Evolutionary conservation across 2,113 vertebrate genomes (phyloP), one percentile per base, ranked within the genome.

Genomic region (Oncorhynchus gorbuscha): DNA sequence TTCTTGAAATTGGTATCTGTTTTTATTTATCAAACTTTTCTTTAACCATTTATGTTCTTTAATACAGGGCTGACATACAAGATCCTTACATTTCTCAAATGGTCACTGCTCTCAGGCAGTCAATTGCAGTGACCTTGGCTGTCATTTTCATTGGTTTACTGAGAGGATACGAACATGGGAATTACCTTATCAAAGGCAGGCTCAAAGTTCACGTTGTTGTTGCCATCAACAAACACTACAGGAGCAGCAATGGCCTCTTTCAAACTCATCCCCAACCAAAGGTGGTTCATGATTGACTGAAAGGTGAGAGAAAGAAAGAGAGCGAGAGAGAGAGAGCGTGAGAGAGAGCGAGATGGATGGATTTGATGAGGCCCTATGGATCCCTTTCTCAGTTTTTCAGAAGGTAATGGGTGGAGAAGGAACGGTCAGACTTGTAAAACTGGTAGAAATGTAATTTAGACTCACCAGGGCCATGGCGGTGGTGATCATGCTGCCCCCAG

Each of bases 401-500:
- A 18, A 3, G 55, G 55, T 20, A 16, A 58, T 58, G 18, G 59
- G 18, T 62, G 3, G 18, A 62, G 59, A 22, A 22, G n/a, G 12
- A 22, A 62, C 18, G 0, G 18, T 62, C n/a, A 22, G 20, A 62
- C 59, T 8, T 62, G 59, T 62, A 20, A 45, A 32, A 39, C 9
- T 45, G 30, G 16, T 28, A 5, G n/a, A 69, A 35, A 45, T 9
- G 8, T 2, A 30, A 79, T 71, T 8, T 3, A n/a, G 8, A 79
- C 89, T 91, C 88, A 99, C 97, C 94, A 93, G 88, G 45, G 93
- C 92, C 49, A 96, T 91, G 0, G 94, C 94, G 1, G 95, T 79
- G 73, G 92, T 83, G 22, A 99, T 99, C 80, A 94, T 72, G 48
- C 79, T 80, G 45, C 98, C 96, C 0, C 97, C 98, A 0, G 96